Percentiles rank a stretch among this genome's conserved stretches.
phyloP scores from a whole-genome alignment of 2,113 vertebrate genomes.

The Equus przewalskii region DNA sequence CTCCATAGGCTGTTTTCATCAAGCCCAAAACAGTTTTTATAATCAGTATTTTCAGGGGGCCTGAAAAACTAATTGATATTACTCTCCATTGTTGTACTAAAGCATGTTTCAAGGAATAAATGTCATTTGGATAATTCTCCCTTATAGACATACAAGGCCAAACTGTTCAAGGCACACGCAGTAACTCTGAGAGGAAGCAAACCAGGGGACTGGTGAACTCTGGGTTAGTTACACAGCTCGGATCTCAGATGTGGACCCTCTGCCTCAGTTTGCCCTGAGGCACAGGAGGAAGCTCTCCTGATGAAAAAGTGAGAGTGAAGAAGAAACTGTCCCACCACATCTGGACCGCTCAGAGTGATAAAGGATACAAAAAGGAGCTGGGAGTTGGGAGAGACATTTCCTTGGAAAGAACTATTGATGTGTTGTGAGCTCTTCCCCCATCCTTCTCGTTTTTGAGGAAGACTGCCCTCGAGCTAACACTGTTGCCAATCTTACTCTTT shows the following conservation, averaged over 20 bases:
- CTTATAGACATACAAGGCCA: neutral
- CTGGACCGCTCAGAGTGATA: neutral
- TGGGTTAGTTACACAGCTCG: neutral
- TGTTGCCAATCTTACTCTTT: no score
- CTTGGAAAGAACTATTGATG: neutral
- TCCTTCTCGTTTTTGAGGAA: no score
- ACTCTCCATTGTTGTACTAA: neutral
- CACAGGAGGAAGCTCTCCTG: neutral
- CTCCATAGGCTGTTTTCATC: neutral
- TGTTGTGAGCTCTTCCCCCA: neutral
- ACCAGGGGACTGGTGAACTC: rapidly evolving
- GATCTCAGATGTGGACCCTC: neutral
- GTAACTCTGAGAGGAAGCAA: neutral
- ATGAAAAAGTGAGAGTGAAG: neutral
- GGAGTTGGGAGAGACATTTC: neutral
- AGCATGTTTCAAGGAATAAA: neutral
- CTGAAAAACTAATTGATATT: slow-evolving; percentile 5
- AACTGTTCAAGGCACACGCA: neutral
- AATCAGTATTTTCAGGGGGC: neutral
- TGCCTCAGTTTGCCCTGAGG: neutral
- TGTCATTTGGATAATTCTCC: neutral
- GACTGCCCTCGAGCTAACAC: no score
- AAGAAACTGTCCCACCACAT: neutral
- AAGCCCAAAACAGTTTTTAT: neutral
- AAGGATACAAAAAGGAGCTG: neutral